Evolutionary conservation across 2,797 vertebrate species (phyloP).

Genomic region (Enteromius argenteus): DNA sequence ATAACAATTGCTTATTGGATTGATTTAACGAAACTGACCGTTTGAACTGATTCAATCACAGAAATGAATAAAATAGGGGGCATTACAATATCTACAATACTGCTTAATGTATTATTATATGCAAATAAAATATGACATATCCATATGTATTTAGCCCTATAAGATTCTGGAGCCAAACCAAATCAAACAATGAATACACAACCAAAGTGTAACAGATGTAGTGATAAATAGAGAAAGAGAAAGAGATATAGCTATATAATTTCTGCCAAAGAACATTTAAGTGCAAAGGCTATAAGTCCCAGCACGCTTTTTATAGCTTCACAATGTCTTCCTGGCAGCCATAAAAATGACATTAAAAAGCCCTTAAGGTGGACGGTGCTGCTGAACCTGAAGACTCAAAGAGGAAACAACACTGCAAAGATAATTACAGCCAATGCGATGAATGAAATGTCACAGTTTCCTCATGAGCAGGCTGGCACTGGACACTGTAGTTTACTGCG

Average conservation of each 20-base stretch:
- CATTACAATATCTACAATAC: background rate
- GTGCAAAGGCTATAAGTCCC: background rate
- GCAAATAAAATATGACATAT: background rate
- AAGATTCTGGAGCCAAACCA: background rate
- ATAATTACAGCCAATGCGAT: constrained; percentile 33
- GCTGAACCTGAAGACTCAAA: constrained; percentile 30
- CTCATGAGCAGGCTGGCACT: constrained; percentile 5
- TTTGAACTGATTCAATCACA: background rate
- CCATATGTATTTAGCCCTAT: background rate
- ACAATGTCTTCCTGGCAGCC: constrained; percentile 26
- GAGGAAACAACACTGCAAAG: background rate
- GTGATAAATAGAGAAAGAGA: background rate
- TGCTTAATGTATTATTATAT: background rate
- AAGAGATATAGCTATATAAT: background rate
- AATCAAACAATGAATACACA: background rate
- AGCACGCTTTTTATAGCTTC: constrained; percentile 32
- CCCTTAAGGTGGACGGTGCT: constrained; percentile 26
- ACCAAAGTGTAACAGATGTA: background rate
- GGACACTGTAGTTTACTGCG: constrained; percentile 38
- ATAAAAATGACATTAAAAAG: constrained; percentile 45
- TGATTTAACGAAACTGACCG: background rate
- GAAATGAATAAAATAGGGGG: background rate
- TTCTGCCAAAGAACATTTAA: background rate
- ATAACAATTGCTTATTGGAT: background rate
- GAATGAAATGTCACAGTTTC: constrained; percentile 48